These are phyloP conservation scores for Noctua janthe DNA, from an alignment of 2,888 invertebrate species.

Conservation along the genomic window DNA sequence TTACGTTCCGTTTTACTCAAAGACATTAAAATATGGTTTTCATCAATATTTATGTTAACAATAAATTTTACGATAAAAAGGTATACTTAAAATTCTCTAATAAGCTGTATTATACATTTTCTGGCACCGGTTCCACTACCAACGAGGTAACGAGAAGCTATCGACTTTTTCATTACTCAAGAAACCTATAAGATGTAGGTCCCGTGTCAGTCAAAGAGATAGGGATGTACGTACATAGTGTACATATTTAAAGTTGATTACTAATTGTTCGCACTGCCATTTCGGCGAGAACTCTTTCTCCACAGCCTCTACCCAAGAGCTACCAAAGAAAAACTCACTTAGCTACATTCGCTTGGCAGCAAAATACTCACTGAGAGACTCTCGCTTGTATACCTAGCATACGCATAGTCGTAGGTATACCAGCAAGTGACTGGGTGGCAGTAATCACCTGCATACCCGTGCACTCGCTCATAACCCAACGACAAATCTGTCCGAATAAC, in stretches of 20 bases:
- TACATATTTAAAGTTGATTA: background rate
- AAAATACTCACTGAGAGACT: background rate
- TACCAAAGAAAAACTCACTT: background rate
- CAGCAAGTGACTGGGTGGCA: background rate
- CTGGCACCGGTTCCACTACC: no score
- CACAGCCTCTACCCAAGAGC: background rate
- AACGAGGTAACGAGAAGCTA: background rate
- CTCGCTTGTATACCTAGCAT: background rate
- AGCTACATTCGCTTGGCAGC: background rate
- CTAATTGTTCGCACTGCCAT: background rate
- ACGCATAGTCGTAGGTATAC: background rate
- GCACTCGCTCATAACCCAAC: background rate
- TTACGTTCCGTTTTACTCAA: slow-evolving; percentile 13
- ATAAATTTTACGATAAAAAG: background rate
- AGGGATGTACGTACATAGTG: no score
- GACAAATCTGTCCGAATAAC: background rate
- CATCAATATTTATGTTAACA: background rate
- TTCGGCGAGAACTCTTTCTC: background rate
- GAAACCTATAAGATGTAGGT: background rate
- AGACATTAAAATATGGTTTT: background rate
- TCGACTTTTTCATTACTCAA: background rate
- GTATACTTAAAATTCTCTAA: no score
- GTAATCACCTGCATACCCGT: background rate
- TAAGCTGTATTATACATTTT: no score
- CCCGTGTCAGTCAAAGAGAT: background rate